Conservation (phyloP, 2,888 invertebrate species). For the Drosophila antonietae region DNA sequence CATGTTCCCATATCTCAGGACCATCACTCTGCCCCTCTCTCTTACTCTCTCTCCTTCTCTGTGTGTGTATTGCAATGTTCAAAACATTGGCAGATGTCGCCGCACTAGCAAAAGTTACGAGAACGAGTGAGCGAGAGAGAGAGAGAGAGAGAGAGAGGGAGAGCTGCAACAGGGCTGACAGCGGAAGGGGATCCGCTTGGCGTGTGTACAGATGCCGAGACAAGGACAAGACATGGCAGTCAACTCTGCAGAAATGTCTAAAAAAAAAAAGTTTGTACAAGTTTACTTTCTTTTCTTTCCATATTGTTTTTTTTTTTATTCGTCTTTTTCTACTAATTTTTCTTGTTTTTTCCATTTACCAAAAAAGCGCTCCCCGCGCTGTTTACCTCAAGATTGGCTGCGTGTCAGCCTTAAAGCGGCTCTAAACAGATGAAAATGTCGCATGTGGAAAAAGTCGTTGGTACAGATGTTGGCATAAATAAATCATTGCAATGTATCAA, state of each 20-base stretch:
- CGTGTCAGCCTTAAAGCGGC: constrained; percentile 17
- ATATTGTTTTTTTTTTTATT: constrained; percentile 22
- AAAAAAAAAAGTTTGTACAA: constrained; percentile 65
- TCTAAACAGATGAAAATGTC: constrained; percentile 10
- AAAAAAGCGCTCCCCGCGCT: background rate
- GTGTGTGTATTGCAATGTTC: constrained; percentile 72
- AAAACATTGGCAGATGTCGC: constrained; percentile 79
- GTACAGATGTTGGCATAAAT: constrained; percentile 31
- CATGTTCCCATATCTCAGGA: constrained; percentile 40
- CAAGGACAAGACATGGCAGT: constrained; percentile 74
- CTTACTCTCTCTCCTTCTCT: background rate
- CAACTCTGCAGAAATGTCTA: constrained; percentile 49
- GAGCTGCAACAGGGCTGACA: constrained; percentile 6
- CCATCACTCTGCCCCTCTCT: background rate
- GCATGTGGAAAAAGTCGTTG: background rate
- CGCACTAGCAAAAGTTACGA: constrained; percentile 73
- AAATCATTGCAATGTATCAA: constrained; percentile 36
- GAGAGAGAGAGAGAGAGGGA: constrained; percentile 5
- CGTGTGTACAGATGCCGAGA: constrained; percentile 69
- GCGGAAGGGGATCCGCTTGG: constrained; percentile 22
- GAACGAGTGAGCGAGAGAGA: constrained; percentile 1
- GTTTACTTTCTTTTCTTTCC: constrained; percentile 45
- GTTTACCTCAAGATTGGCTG: background rate
- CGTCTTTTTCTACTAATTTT: constrained; percentile 51
- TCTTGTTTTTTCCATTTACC: constrained; percentile 41